Evolutionary conservation across 1,140 invertebrate species (phyloP), one percentile per base, ranked within the genome.

Genomic region (Macrotrachela quadricornifera): DNA sequence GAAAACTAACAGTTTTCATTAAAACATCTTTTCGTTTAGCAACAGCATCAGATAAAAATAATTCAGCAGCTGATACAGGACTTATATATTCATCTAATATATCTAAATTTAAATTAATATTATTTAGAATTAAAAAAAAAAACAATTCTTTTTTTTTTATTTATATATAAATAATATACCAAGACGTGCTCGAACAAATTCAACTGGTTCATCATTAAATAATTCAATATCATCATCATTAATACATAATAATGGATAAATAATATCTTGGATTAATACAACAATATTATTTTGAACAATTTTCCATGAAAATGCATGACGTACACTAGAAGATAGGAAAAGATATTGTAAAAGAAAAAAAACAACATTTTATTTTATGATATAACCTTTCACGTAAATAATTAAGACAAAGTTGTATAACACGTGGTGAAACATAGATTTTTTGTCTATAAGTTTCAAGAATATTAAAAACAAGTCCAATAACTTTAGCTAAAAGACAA

Each of bases 191-290:
- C 21, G 21, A 30, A 30, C 21, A 30, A 30, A 97, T 72, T 96
- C 91, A 64, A 88, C 80, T 2, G 91, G 88, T 74, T 97, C 90
- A 6, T 78, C 79, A 48, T 83, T 79, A 88, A 90, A 97, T 10
- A 96, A 69, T 60, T 95, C 85, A 64, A 95, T 85, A 73, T 97
- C 92, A 48, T 81, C 75, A 49, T 85, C 80, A 16, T 82, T 86
- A 69, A 94, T 87, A 58, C 85, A 91, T 77, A 99, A 80, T 37
- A 99, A 75, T 1, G 90, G 91, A 64, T 96, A 97, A n/a, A 99
- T 73, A 15, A 95, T 81, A 63, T 69, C 63, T 49, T 67, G 47
- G 21, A 57, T 54, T 11, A 57, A 47, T 15, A 41, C 43, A 17
- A 49, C 60, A 55, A 76, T 73, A 64, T 97, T 85, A 14, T 81